These are phyloP conservation scores for western clawed frog (Xenopus tropicalis) DNA, from an alignment of 2,113 vertebrate species.

Conservation along the genomic window DNA sequence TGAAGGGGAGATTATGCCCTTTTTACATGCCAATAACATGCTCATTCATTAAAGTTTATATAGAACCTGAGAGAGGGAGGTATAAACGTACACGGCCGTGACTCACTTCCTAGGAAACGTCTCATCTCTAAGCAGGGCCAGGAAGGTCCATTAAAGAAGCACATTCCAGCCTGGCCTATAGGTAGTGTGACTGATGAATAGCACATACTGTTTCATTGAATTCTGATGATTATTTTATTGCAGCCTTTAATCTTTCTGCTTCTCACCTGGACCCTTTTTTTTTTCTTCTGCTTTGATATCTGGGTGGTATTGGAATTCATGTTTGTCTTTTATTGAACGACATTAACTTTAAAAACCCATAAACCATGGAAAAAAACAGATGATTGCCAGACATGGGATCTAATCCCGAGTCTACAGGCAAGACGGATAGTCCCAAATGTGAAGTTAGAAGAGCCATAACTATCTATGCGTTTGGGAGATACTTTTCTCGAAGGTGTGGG, in stretches of 20 bases:
- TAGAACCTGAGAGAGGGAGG: too few species aligned
- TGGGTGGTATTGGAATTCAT: constrained; percentile 31
- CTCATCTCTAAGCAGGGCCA: background rate
- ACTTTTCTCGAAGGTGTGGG: background rate
- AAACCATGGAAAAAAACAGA: constrained; percentile 20
- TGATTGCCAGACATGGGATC: constrained; percentile 14
- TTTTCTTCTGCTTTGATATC: constrained; percentile 23
- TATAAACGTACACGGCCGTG: background rate
- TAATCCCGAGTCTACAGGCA: background rate
- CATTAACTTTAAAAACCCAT: constrained; percentile 26
- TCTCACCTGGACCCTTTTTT: constrained; percentile 11
- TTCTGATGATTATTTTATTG: constrained; percentile 6
- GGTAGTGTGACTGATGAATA: constrained; percentile 12
- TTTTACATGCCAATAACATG: too few species aligned
- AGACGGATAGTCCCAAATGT: background rate
- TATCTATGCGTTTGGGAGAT: too few species aligned
- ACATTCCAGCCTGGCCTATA: background rate
- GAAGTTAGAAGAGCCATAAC: background rate
- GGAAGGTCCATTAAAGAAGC: background rate
- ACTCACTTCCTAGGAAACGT: constrained; percentile 5
- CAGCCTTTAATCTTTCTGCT: constrained; percentile 15
- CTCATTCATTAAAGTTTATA: too few species aligned
- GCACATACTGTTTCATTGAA: constrained; percentile 13
- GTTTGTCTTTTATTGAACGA: constrained; percentile 18
- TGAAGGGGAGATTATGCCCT: too few species aligned